Evolutionary conservation across 2,113 vertebrate genomes (phyloP), one percentile per base, ranked within the genome.

Genomic region (Aphyosemion australe): DNA sequence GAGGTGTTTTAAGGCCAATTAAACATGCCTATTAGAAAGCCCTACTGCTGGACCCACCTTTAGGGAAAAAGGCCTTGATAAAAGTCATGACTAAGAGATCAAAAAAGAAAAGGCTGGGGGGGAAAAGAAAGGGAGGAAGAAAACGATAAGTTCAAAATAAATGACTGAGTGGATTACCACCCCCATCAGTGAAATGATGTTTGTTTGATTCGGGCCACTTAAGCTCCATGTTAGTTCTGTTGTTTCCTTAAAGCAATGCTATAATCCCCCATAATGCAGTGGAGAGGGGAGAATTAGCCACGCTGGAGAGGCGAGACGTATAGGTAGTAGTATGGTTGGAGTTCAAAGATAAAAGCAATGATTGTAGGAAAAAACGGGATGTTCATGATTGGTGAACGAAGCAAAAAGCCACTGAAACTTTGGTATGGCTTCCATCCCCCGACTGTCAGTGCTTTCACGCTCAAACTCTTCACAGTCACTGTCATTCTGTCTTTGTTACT

Each of bases 141-240:
- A 49, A 59, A 69, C 18, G 61, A 50, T 20, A 5, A 12, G 19
- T 47, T 15, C 54, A 79, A 80, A 74, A 78, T 63, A 65, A 39
- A 55, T 63, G 78, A 80, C 76, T 49, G 42, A n/a, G 12, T 65
- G 66, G 72, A 84, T n/a, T n/a, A n/a, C n/a, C n/a, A n/a, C n/a
- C 81, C 59, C 64, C 50, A 16, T 76, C 60, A 76, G 63, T 52
- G 4, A 61, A 84, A 76, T 73, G 75, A 79, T 80, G 80, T 87
- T 85, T 63, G 68, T 78, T 78, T 80, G 77, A 72, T 72, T 89
- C 53, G 78, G 74, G 76, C 68, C 76, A 75, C 71, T 83, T 89
- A 82, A 86, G 72, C 67, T 66, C 31, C 0, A 12, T 74, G 76
- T 86, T 83, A 70, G 78, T 31, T 78, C 80, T 65, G 67, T 79